Conservation (phyloP, 2,888 invertebrate genomes). For the Coleophora deauratella region DNA sequence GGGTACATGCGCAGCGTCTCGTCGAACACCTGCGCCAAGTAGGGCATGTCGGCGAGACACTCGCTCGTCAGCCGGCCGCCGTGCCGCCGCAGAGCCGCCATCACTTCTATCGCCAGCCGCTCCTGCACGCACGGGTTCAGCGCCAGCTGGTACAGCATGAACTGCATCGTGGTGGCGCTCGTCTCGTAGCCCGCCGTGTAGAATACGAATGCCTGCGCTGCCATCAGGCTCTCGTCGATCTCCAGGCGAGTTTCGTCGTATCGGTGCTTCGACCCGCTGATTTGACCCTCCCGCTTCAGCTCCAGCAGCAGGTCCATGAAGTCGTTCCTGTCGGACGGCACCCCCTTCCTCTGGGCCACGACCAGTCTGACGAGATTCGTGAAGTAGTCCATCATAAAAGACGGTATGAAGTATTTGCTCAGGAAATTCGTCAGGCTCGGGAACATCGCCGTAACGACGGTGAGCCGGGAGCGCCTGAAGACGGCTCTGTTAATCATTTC, state of each 20-base stretch:
- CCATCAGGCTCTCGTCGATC: constrained; percentile 28
- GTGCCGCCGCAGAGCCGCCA: constrained; percentile 27
- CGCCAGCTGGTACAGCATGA: constrained; percentile 38
- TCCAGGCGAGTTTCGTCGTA: constrained; percentile 17
- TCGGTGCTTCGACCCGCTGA: constrained; percentile 18
- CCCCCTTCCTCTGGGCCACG: constrained; percentile 28
- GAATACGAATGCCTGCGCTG: constrained; percentile 36
- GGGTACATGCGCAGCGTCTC: constrained; percentile 61
- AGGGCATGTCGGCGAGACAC: constrained; percentile 35
- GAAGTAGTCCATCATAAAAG: constrained; percentile 23
- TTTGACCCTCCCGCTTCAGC: constrained; percentile 26
- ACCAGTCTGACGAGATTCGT: constrained; percentile 24
- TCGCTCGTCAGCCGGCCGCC: constrained; percentile 37
- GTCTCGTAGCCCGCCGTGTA: constrained; percentile 53
- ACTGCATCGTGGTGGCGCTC: constrained; percentile 40
- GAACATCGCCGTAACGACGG: background rate
- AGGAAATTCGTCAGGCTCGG: background rate
- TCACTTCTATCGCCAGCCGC: constrained; percentile 34
- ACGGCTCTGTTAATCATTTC: background rate
- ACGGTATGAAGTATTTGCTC: too few species aligned
- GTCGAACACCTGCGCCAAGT: constrained; percentile 41
- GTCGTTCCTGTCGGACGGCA: constrained; percentile 30
- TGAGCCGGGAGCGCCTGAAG: background rate
- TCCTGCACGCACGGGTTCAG: constrained; percentile 37
- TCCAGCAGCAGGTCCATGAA: constrained; percentile 42